Base-by-base conservation (phyloP, 2,113 vertebrate genomes). In the Gavialis gangeticus region DNA sequence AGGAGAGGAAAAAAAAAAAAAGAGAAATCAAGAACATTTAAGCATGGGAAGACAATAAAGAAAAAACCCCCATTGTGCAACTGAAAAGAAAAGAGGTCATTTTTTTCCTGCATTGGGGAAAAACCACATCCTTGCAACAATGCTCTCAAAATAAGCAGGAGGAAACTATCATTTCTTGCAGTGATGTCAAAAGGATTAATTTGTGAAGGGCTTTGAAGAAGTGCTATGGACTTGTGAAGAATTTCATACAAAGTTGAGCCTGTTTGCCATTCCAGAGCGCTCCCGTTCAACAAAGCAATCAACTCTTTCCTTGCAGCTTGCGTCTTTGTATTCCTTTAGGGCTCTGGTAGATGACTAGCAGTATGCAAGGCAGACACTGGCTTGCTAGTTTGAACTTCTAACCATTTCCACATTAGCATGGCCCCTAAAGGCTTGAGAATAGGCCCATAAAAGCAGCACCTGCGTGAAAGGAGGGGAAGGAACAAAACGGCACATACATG, bases 341-440 rank as follows among this genome's bases (percentile, higher is more conserved):
- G 67, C 91, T 80, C 60, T 28, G 24, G 34, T 12, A 75, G 82
- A 93, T 92, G 86, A 93, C 81, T 57, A 12, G 56, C 1, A 5
- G 59, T 82, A 76, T 1, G 60, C 75, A 88, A 79, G 0, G 6
- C 86, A 83, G 79, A 88, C 64, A 55, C 92, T 91, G 85, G 86
- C 80, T 94, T 13, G 2, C 55, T 57, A 85, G 91, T 94, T 94
- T 46, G 22, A 84, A 93, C 25, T 64, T 89, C 90, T 94, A 84
- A 94, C 82, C 57, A 76, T 85, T 80, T 86, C 94, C 79, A 93
- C 75, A 87, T 96, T 92, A 94, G 90, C 76, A 27, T 58, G 63
- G 85, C 60, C 87, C 93, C 92, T 85, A 3, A 24, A 59, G 62
- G 12, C 6, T 75, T 24, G 66, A 60, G 5, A 94, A 94, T 86